Percentiles rank a stretch among this genome's conserved stretches.
Conservation (phyloP, 92 coral and sea anemone genomes). For the Epizoanthus illoricatus region DNA sequence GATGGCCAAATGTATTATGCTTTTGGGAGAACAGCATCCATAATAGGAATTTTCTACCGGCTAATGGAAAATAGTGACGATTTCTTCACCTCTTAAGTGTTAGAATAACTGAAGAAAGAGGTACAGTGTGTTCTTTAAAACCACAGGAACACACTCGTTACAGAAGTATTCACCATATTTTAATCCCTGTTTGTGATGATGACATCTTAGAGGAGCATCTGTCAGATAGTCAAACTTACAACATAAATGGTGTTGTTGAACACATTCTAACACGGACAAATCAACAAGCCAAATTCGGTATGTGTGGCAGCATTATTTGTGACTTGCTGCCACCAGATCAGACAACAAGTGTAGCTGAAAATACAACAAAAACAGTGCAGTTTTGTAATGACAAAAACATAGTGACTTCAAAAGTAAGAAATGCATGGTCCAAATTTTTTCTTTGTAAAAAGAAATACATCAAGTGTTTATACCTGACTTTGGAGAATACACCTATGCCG, state of each 20-base stretch:
- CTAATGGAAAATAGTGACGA: neutral
- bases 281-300: slow-evolving; percentile 2
- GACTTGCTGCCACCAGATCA: neutral
- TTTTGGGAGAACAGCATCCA: slow-evolving; percentile 44
- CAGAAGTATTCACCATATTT: slow-evolving; percentile 5
- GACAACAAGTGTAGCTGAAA: neutral
- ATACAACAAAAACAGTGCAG: neutral
- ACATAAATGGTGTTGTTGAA: slow-evolving; percentile 4
- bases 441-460: neutral
- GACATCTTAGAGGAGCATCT: slow-evolving; percentile 17
- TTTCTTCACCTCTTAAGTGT: slow-evolving; percentile 3
- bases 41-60: slow-evolving; percentile 14
- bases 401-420: neutral
- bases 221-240: neutral
- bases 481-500: neutral
- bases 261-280: slow-evolving; percentile 24
- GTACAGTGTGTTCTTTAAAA: slow-evolving; percentile 16
- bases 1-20: slow-evolving; percentile 49
- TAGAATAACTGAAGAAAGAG: slow-evolving; percentile 19
- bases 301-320: slow-evolving; percentile 24
- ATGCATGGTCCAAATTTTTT: neutral
- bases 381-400: neutral
- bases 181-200: slow-evolving; percentile 31
- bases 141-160: neutral
- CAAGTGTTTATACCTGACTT: neutral